Percentiles rank a stretch among this genome's conserved stretches.
phyloP scores from a whole-genome alignment of 2,888 invertebrate species.

The Brachylomia viminalis region DNA sequence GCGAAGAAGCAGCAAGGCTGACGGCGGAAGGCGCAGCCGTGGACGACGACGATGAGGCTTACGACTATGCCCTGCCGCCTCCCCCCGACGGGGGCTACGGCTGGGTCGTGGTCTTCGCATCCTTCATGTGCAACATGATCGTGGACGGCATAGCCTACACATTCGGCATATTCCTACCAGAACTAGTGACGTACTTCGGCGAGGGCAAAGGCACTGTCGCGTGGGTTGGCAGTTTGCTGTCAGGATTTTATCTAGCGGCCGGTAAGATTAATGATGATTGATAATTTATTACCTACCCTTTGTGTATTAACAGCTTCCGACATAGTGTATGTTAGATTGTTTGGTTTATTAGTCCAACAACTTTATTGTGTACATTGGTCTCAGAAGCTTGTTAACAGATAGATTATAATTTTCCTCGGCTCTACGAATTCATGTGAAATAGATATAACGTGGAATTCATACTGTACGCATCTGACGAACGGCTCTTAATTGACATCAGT shows the following conservation, averaged over 20 bases:
- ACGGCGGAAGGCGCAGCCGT: conserved; percentile 92
- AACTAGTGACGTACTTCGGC: conserved; percentile 95
- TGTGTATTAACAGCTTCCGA: conserved; percentile 22
- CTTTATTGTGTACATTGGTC: conserved; percentile 15
- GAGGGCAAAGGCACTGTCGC: conserved; percentile 97
- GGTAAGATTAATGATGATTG: conserved; percentile 90
- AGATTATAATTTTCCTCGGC: not conserved
- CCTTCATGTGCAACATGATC: conserved; percentile 99
- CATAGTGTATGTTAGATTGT: not conserved
- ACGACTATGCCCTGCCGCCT: conserved; percentile 95
- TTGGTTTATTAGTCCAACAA: conserved; percentile 15
- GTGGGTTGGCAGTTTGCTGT: conserved; percentile 98
- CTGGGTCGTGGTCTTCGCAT: conserved; percentile 98
- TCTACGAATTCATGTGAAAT: conserved; percentile 4
- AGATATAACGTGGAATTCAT: conserved; percentile 4
- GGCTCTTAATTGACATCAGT: conserved; percentile 41
- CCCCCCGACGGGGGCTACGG: conserved; percentile 98
- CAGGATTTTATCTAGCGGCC: conserved; percentile 98
- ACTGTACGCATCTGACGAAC: conserved; percentile 15
- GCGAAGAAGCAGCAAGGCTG: conserved; percentile 95
- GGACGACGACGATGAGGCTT: conserved; percentile 91
- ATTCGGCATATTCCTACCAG: conserved; percentile 97
- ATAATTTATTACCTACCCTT: conserved; percentile 38
- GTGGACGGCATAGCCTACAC: conserved; percentile 99
- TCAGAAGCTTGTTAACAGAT: not conserved